Evolutionary conservation across 2,113 vertebrate species (phyloP), one percentile per base, ranked within the genome.

Genomic region (Halcyon malimbica): DNA sequence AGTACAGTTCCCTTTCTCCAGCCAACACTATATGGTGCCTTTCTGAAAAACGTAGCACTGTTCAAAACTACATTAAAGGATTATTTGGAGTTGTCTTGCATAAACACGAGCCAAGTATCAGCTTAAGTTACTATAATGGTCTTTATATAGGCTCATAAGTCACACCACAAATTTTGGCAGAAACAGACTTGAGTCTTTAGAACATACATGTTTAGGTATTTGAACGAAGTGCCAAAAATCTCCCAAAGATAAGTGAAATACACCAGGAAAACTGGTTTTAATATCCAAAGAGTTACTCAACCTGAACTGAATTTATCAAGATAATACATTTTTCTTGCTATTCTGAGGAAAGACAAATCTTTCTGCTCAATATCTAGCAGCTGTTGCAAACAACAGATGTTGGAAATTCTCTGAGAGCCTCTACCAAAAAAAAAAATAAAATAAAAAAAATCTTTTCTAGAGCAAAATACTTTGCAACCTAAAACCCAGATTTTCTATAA

Each of bases 201-300:
- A 94, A 93, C 35, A 62, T 42, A 64, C 54, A 85, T 2, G 0
- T 88, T 91, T n/a, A 94, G 74, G 42, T 94, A 93, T 91, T 91
- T 77, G 71, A 93, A 77, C 6, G 29, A 0, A 37, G 75, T 88
- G 94, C 93, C 95, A 94, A 88, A 85, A 93, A 78, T 91, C 85
- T 83, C 75, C 91, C 17, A 83, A 54, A 96, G 71, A 93, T 85
- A 94, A 96, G 67, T 91, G 67, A 95, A 96, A 84, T 35, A 53
- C 68, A 95, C 21, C 35, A 83, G 75, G 81, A 91, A 96, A 95
- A 95, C 59, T 85, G 95, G 76, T 94, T 97, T 96, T 88, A 95
- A 95, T 96, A 96, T 90, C 90, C 0, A 0, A 86, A 59, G 78
- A 94, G 50, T 94, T 94, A 91, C 54, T 94, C 87, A 92, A 86